Evolutionary conservation across 2,888 invertebrate species (phyloP).

Genomic region (Plebejus argus): DNA sequence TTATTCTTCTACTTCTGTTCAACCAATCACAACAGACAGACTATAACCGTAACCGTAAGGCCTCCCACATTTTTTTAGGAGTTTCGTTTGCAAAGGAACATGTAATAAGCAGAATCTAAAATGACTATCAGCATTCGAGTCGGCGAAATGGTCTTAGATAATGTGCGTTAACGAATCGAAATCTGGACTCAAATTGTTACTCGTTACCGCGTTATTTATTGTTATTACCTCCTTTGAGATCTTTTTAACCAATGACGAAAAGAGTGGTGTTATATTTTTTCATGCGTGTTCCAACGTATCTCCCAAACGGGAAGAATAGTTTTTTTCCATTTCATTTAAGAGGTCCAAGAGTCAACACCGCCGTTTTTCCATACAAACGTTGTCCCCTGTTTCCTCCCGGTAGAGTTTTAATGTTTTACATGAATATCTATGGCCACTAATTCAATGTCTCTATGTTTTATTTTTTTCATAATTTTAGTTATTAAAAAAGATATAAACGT

Average conservation of each 20-base stretch:
- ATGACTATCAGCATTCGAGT: conserved; percentile 25
- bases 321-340: too few species aligned
- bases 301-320: background rate
- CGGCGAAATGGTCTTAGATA: conserved; percentile 32
- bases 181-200: conserved; percentile 52
- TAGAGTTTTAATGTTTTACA: too few species aligned
- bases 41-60: too few species aligned
- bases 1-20: too few species aligned
- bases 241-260: conserved; percentile 41
- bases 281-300: background rate
- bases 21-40: too few species aligned
- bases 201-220: conserved; percentile 57
- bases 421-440: too few species aligned
- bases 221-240: conserved; percentile 54
- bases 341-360: too few species aligned
- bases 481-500: too few species aligned
- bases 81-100: background rate
- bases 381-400: too few species aligned
- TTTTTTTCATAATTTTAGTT: too few species aligned
- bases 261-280: background rate
- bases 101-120: conserved; percentile 11
- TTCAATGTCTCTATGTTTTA: too few species aligned
- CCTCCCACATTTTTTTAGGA: background rate
- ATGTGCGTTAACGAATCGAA: conserved; percentile 47
- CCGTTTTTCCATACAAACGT: too few species aligned